Evolutionary conservation across 2,797 vertebrate species (phyloP).

Genomic region (Rhinogobio ventralis): DNA sequence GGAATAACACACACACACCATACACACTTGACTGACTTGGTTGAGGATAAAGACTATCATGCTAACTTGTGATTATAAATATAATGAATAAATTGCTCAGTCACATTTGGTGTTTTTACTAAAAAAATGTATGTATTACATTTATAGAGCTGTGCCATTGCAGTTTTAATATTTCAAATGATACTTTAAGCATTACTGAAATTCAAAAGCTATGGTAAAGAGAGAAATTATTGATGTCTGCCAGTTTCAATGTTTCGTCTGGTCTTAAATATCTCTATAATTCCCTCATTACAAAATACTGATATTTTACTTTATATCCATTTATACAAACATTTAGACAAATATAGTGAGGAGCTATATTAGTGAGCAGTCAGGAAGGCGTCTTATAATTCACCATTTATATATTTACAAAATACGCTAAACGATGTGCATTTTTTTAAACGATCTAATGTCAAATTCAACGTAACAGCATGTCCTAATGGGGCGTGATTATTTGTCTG

Average conservation of each 20-base stretch:
- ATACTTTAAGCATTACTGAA: neutral
- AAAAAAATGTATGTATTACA: neutral
- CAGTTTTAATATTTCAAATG: neutral
- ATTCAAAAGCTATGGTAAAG: neutral
- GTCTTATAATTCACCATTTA: conserved; percentile 2
- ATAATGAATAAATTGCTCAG: conserved; percentile 20
- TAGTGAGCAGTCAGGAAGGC: conserved; percentile 24
- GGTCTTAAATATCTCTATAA: conserved; percentile 22
- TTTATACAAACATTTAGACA: conserved; percentile 54
- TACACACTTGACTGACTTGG: conserved; percentile 3
- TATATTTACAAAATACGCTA: conserved; percentile 36
- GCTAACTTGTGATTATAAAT: conserved; percentile 25
- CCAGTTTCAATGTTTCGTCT: neutral
- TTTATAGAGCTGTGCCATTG: neutral
- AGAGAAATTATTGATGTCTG: neutral
- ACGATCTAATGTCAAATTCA: neutral
- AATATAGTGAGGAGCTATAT: conserved; percentile 32
- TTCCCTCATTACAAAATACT: conserved; percentile 34
- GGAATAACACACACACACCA: conserved; percentile 19
- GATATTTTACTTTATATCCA: conserved; percentile 34
- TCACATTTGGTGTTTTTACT: neutral
- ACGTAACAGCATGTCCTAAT: neutral
- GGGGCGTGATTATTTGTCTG: neutral
- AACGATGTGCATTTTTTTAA: neutral
- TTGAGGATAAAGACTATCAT: conserved; percentile 15